Conservation (phyloP, 2,797 vertebrate genomes). For the Monodelphis domestica region DNA sequence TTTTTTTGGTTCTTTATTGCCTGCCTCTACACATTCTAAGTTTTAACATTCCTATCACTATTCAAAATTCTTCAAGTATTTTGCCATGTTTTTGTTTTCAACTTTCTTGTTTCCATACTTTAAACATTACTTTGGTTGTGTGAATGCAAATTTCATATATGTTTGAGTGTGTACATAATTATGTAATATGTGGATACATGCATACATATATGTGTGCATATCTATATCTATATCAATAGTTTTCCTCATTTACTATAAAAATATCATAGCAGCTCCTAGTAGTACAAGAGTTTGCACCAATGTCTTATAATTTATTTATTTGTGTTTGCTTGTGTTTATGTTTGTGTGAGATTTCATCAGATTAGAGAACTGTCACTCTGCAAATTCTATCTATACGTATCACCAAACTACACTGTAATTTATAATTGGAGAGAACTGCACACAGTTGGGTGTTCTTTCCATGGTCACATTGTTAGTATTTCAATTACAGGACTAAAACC, state of each 20-base stretch:
- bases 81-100: background rate
- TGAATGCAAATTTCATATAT: background rate
- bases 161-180: no score
- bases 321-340: background rate
- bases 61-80: background rate
- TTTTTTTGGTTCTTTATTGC: background rate
- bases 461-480: background rate
- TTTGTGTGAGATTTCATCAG: background rate
- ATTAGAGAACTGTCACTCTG: background rate
- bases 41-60: background rate
- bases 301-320: background rate
- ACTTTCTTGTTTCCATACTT: background rate
- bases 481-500: background rate
- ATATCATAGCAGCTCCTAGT: background rate
- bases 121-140: background rate
- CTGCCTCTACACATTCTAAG: background rate
- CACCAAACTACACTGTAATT: background rate
- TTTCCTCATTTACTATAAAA: background rate
- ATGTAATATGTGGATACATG: no score
- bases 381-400: background rate
- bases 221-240: background rate
- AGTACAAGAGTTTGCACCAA: background rate
- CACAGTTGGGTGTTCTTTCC: background rate
- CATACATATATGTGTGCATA: no score
- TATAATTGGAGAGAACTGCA: background rate